Conservation (phyloP, 2,797 vertebrate species). For the Microcaecilia unicolor region DNA sequence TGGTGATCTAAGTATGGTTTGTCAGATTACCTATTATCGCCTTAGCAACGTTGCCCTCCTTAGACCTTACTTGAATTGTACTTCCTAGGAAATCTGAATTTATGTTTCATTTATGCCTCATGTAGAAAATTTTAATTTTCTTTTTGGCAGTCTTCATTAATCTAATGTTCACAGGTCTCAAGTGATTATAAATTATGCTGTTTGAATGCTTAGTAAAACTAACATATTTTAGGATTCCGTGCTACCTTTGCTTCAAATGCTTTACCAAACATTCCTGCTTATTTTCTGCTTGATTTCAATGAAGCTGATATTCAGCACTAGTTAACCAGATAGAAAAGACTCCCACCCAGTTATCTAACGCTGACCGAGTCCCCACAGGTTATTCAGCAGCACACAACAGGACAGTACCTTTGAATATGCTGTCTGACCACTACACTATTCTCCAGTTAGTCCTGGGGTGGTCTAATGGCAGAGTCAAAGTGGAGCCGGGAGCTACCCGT, state of each 20-base stretch:
- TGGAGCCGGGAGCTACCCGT: no score
- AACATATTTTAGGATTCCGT: background rate
- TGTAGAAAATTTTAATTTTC: background rate
- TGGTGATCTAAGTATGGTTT: conserved; percentile 4
- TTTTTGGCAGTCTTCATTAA: background rate
- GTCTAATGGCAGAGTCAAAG: no score
- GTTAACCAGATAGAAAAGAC: no score
- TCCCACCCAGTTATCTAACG: no score
- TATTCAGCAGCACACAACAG: no score
- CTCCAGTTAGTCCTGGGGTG: background rate
- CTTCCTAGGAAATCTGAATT: conserved; percentile 5
- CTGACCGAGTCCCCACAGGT: no score
- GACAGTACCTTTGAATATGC: no score
- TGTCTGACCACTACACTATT: no score
- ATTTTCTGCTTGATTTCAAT: background rate
- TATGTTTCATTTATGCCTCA: conserved; percentile 1
- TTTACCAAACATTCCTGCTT: background rate
- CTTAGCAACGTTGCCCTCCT: background rate
- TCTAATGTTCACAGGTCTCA: background rate
- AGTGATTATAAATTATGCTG: background rate
- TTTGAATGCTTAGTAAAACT: background rate
- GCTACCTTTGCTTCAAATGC: background rate
- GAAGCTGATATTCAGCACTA: no score
- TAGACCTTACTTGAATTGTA: conserved; percentile 4
- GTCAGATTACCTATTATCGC: conserved; percentile 2